Evolutionary conservation across 2,888 invertebrate species (phyloP).

Genomic region (Diaperis boleti): DNA sequence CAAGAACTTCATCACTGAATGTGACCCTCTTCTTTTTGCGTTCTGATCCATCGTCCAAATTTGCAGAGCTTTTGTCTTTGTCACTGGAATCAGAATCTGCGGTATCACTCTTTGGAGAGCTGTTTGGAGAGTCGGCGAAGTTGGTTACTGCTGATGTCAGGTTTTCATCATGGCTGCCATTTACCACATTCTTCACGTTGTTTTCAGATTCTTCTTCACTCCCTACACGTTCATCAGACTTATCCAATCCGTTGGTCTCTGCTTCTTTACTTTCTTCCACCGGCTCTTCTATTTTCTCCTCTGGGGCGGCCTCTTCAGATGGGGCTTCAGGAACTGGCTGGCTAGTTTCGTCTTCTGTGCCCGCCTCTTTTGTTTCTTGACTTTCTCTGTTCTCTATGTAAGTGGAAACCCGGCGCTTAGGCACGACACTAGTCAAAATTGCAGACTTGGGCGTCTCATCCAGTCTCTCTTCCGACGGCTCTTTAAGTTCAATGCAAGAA

Average conservation of each 20-base stretch:
- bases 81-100: not conserved
- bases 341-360: not conserved
- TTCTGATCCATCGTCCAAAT: constrained; percentile 21
- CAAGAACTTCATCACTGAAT: constrained; percentile 26
- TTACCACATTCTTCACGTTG: not conserved
- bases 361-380: not conserved
- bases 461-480: not conserved
- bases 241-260: constrained; percentile 7
- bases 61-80: not conserved
- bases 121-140: not conserved
- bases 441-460: constrained; percentile 32
- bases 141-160: too few species aligned
- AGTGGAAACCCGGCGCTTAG: constrained; percentile 27
- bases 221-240: not conserved
- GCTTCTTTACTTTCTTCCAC: not conserved
- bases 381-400: constrained; percentile 5
- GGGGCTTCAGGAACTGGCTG: not conserved
- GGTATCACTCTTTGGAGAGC: not conserved
- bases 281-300: not conserved
- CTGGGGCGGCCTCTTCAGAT: not conserved
- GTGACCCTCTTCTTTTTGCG: constrained; percentile 36
- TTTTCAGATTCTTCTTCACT: not conserved
- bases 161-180: constrained; percentile 1
- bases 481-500: not conserved
- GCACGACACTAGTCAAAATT: constrained; percentile 9